Evolutionary conservation across 2,113 vertebrate genomes (phyloP).

Genomic region (Crypturellus undulatus): DNA sequence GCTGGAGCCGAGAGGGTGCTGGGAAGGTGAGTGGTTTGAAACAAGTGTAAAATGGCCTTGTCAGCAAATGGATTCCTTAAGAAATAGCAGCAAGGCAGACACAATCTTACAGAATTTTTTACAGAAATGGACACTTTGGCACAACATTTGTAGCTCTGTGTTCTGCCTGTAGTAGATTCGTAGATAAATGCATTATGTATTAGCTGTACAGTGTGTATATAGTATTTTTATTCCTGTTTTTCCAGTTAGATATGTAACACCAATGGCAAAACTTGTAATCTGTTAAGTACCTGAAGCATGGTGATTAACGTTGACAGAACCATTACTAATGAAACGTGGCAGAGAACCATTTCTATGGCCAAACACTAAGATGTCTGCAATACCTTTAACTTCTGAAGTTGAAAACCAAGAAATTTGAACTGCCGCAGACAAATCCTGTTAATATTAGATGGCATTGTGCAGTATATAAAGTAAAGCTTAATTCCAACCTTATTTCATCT

Average conservation of each 20-base stretch:
- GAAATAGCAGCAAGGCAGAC: background rate
- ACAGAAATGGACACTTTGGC: background rate
- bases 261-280: background rate
- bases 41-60: background rate
- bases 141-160: background rate
- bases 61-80: background rate
- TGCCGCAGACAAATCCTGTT: rapidly evolving
- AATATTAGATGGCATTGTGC: background rate
- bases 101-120: background rate
- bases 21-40: background rate
- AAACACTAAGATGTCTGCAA: background rate
- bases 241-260: background rate
- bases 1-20: background rate
- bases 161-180: background rate
- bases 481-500: background rate
- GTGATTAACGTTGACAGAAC: background rate
- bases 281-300: background rate
- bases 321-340: background rate
- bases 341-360: background rate
- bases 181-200: background rate
- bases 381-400: background rate
- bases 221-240: background rate
- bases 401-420: background rate
- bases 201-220: background rate
- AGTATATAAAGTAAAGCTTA: background rate